These are phyloP conservation scores for Drosophila quadrilineata DNA, from an alignment of 1,140 invertebrate genomes.

Conservation along the genomic window DNA sequence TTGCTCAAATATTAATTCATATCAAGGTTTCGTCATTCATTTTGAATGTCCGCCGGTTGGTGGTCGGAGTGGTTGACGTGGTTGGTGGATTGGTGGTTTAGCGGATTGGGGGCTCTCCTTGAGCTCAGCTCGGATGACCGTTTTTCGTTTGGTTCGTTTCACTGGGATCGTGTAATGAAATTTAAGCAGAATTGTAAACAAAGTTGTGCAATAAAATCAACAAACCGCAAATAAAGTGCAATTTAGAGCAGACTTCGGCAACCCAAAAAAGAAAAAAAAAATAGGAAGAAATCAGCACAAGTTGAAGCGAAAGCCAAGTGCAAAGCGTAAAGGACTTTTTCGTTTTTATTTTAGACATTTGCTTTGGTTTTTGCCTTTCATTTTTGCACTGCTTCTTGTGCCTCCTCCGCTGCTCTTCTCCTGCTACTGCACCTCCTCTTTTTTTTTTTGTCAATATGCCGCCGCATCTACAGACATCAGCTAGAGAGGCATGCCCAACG, in stretches of 20 bases:
- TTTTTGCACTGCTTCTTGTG: too few species aligned
- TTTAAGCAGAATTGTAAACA: constrained; percentile 71
- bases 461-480: too few species aligned
- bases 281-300: neutral
- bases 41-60: constrained; percentile 42
- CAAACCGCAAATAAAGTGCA: constrained; percentile 65
- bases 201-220: constrained; percentile 68
- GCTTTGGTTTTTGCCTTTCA: constrained; percentile 18
- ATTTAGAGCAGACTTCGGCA: constrained; percentile 40
- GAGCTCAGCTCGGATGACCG: constrained; percentile 1
- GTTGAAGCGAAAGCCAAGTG: neutral
- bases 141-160: constrained; percentile 45
- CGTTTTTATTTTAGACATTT: constrained; percentile 31
- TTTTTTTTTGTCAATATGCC: constrained; percentile 42
- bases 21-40: constrained; percentile 74
- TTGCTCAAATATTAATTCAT: constrained; percentile 78
- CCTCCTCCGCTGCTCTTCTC: neutral
- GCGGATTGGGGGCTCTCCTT: too few species aligned
- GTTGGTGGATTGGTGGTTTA: too few species aligned
- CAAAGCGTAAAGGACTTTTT: constrained; percentile 27
- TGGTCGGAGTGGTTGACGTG: too few species aligned
- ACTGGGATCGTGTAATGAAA: constrained; percentile 67
- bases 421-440: neutral
- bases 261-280: constrained; percentile 1
- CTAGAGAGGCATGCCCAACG: too few species aligned